A percentile compares a stretch with the other conserved stretches of the same genome.
Conservation (phyloP, 2,113 vertebrate species). For the Agapornis roseicollis region DNA sequence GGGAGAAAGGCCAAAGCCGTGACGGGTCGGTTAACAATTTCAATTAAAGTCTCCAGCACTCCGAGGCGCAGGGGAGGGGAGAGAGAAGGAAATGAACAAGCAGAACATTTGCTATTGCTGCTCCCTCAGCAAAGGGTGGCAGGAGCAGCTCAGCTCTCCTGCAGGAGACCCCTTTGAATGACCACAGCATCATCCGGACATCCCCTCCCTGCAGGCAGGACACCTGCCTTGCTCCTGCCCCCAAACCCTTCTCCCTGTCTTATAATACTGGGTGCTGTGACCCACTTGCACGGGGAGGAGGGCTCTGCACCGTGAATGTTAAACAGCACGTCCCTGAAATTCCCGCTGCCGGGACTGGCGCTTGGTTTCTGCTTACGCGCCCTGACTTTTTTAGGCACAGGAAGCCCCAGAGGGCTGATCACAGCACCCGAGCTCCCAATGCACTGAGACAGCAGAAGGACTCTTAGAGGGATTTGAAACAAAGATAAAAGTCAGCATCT, state of each 20-base stretch:
- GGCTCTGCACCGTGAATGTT: slow-evolving; percentile 31
- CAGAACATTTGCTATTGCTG: neutral
- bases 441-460: slow-evolving; percentile 70
- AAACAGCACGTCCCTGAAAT: slow-evolving; percentile 48
- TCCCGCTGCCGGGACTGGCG: slow-evolving; percentile 30
- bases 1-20: slow-evolving; percentile 66
- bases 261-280: slow-evolving; percentile 37
- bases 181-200: fast-evolving
- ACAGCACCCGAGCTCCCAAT: slow-evolving; percentile 62
- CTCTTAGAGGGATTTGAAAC: slow-evolving; percentile 56
- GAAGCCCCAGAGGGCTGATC: slow-evolving; percentile 69
- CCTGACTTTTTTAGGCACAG: slow-evolving; percentile 70
- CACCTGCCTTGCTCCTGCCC: neutral
- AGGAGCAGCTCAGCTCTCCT: neutral
- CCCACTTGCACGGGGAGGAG: slow-evolving; percentile 33
- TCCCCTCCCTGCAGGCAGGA: neutral
- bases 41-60: slow-evolving; percentile 59
- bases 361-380: slow-evolving; percentile 64
- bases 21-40: slow-evolving; percentile 71
- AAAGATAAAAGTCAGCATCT: neutral
- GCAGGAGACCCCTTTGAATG: neutral
- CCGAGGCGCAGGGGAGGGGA: slow-evolving; percentile 10
- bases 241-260: neutral
- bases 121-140: neutral
- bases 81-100: slow-evolving; percentile 33